These are phyloP conservation scores for Heteromormyrus szaboi DNA, from an alignment of 2,797 vertebrate genomes.

Conservation along the genomic window DNA sequence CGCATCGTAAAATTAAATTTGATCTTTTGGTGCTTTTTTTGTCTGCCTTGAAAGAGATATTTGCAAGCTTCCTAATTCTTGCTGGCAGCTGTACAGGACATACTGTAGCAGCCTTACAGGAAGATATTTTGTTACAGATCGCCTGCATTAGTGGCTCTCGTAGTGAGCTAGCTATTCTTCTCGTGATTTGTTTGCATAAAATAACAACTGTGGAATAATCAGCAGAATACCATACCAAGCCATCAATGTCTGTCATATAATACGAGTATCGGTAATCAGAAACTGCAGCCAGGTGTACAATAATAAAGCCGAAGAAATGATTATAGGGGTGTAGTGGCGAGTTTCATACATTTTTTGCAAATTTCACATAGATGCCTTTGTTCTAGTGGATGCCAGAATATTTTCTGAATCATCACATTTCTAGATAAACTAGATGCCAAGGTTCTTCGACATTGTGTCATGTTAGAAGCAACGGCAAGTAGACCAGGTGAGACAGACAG, in stretches of 20 bases:
- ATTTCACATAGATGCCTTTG: slow-evolving; percentile 15
- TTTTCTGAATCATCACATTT: background rate
- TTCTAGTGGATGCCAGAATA: slow-evolving; percentile 18
- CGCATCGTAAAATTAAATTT: background rate
- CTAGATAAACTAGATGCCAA: background rate
- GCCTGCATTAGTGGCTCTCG: background rate
- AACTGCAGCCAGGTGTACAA: background rate
- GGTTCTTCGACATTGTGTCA: background rate
- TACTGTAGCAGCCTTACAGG: background rate
- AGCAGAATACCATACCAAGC: background rate
- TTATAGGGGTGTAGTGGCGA: slow-evolving; percentile 25
- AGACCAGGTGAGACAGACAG: background rate
- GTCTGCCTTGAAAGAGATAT: background rate
- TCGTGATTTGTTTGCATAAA: background rate
- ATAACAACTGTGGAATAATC: background rate
- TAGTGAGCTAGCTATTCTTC: background rate
- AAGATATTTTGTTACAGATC: background rate
- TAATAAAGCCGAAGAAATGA: background rate
- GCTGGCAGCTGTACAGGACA: no score
- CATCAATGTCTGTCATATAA: background rate
- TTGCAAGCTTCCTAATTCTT: background rate
- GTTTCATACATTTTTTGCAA: slow-evolving; percentile 44
- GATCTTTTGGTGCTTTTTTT: background rate
- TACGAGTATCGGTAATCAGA: background rate
- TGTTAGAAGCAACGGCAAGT: background rate